A percentile compares a stretch with the other conserved stretches of the same genome.
These are phyloP conservation scores for Rallus limicola DNA, from an alignment of 2,113 vertebrate species.

Conservation along the genomic window DNA sequence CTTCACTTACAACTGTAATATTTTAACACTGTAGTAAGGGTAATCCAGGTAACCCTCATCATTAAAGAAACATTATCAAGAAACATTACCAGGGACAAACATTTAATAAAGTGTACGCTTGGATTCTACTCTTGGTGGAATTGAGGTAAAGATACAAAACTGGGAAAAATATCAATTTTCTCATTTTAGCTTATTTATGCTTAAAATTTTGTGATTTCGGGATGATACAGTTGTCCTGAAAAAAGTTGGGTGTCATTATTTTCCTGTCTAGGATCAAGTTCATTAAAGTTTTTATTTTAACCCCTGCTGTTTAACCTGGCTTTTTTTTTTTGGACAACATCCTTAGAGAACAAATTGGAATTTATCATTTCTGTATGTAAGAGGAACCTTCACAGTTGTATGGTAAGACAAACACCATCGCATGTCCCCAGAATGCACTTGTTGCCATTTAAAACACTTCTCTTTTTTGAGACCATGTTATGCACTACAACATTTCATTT, in stretches of 20 bases:
- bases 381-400: not conserved
- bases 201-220: not conserved
- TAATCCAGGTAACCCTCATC: not conserved
- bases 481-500: not conserved
- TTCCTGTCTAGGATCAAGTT: not conserved
- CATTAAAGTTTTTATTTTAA: not conserved
- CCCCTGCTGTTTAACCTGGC: not conserved
- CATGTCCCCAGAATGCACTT: not conserved
- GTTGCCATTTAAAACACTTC: conserved; percentile 44
- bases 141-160: not conserved
- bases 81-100: not conserved
- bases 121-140: not conserved
- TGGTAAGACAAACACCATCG: not conserved
- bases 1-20: not conserved
- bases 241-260: not conserved
- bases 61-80: not conserved
- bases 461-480: not conserved
- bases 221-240: not conserved
- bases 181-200: not conserved
- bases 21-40: not conserved
- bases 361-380: not conserved
- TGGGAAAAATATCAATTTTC: not conserved
- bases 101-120: not conserved
- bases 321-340: not conserved
- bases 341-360: not conserved